Base-by-base conservation (phyloP, 1,140 invertebrate genomes). In the Zaprionus capensis region DNA sequence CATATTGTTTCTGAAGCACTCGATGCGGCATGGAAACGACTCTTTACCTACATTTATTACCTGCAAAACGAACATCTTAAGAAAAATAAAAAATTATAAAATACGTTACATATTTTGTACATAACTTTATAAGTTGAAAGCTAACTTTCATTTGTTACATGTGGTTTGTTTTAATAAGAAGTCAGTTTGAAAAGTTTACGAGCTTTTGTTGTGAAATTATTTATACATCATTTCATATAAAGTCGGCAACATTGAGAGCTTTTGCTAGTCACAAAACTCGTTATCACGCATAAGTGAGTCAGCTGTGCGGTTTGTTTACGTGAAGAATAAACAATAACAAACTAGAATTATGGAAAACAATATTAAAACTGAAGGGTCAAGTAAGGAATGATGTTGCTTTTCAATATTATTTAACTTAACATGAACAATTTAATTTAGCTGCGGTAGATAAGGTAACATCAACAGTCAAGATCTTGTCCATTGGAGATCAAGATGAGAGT, bases 31-130 rank as follows among this genome's bases (percentile, higher is more conserved):
- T 0, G 1, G 1, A 15, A 1, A 4, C 55, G 15, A 22, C 49
- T 74, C 1, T 57, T 69, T 44, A 6, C 2, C 6, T 74, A 61
- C 26, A 5, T 73, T 9, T 38, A 15, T 36, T 26, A 63, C 4
- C 46, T 71, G 17, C 68, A 71, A 15, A 34, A 6, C 20, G 28
- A 71, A 36, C 12, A 62, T 53, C n/a, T 46, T 17, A 64, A 57
- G 14, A 59, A 69, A 59, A 17, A 15, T 56, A 12, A 46, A 41
- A 31, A n/a, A n/a, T 5, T 57, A 38, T 38, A 38, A 14, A 14
- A 5, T 31, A 22, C 1, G 24, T 51, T 11, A 51, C 9, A n/a
- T 53, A 64, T 53, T 20, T 51, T 5, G 2, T 31, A 22, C 6
- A 20, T 20, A 38, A 38, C 1, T 57, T 17, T 34, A 57, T 4